Percentiles rank a stretch among this genome's conserved stretches.
phyloP scores from a whole-genome alignment of 2,113 vertebrate genomes.

The Noctilio leporinus region DNA sequence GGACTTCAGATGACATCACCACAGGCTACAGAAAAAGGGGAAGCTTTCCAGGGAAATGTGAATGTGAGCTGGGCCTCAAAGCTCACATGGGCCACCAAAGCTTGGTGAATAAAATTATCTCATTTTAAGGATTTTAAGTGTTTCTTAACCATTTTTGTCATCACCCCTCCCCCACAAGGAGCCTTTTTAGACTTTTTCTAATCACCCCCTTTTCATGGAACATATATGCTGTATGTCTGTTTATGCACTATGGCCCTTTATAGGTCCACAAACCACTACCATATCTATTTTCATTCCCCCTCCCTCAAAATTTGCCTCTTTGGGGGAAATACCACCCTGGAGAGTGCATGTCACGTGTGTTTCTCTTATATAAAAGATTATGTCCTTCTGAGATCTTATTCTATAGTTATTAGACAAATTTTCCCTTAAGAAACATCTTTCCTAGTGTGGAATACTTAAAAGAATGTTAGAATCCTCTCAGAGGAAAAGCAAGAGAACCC shows the following conservation, averaged over 20 bases:
- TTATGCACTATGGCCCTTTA: background rate
- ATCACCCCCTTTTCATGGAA: background rate
- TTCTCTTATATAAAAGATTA: background rate
- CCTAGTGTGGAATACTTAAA: background rate
- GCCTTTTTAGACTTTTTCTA: background rate
- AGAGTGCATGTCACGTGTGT: background rate
- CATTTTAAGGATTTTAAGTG: accelerated
- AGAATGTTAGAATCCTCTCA: background rate
- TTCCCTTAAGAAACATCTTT: background rate
- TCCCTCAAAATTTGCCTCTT: background rate
- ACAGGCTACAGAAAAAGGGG: background rate
- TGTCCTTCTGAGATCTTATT: background rate
- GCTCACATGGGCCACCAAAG: no score
- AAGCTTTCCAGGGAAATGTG: background rate
- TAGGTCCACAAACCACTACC: background rate
- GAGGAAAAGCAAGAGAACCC: background rate
- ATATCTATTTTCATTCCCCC: background rate
- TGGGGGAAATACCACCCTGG: background rate
- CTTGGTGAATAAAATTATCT: background rate
- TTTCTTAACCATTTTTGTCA: background rate
- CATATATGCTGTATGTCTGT: background rate
- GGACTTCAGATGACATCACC: background rate
- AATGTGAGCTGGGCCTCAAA: background rate
- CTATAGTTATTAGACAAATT: background rate
- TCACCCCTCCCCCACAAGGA: background rate